Evolutionary conservation across 2,797 vertebrate genomes (phyloP), one percentile per base, ranked within the genome.

Genomic region (Choloepus didactylus): DNA sequence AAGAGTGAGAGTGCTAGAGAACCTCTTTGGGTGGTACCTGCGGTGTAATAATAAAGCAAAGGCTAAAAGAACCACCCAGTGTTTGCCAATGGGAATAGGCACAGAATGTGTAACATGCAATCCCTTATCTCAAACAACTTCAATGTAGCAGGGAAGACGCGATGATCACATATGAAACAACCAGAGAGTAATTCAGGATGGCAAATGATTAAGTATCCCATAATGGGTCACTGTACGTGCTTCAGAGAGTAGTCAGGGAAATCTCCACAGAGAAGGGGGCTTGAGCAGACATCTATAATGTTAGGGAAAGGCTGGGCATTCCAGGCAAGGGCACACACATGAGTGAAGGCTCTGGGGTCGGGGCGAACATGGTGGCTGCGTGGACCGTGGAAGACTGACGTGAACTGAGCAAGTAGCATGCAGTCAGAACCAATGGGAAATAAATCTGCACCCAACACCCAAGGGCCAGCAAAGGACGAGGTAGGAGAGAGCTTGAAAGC

Each of bases 371-470:
- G 51, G 51, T 2, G 0, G 0, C 59, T 18, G 11, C 19, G 23
- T 2, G 60, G 83, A 31, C 5, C 4, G 15, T 0, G 1, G 62
- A 11, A 83, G 31, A 59, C 44, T 12, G 66, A 5, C 29, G 11
- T 2, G 7, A 6, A 0, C 4, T 23, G 19, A 60, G 7, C n/a
- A 35, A 41, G 7, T 9, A 23, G 29, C 25, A 3, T 16, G 1
- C 84, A n/a, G 10, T 10, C 35, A 92, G 62, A 75, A 38, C 79
- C 19, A 6, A 8, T n/a, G 59, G 44, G 41, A 73, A 31, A 23
- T 7, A 14, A 9, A 35, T 59, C 15, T 46, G 70, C 72, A 79
- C 27, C 27, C 49, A 67, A 72, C 75, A 19, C 5, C 4, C 31
- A 38, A 46, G n/a, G 18, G 23, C 49, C 38, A 29, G 35, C 0